Evolutionary conservation across 2,888 invertebrate genomes (phyloP).

Genomic region (Carcina quercana): DNA sequence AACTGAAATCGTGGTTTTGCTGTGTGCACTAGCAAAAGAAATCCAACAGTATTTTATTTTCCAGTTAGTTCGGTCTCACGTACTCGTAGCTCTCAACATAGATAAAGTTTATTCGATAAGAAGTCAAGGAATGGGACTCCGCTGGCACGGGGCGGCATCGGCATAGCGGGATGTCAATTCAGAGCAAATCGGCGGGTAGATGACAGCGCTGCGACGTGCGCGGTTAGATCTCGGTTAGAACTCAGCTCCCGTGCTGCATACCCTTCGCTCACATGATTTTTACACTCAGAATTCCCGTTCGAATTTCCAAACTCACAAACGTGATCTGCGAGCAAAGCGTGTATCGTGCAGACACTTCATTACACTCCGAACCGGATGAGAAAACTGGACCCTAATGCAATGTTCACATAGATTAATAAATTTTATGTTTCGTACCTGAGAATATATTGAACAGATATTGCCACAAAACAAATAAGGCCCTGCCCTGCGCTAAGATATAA

Average conservation of each 20-base stretch:
- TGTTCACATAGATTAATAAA: slow-evolving; percentile 5
- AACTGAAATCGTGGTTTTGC: too few relatives aligned
- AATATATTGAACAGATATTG: slow-evolving; percentile 9
- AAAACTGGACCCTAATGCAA: slow-evolving; percentile 25
- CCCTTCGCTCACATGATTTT: slow-evolving; percentile 43
- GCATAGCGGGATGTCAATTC: slow-evolving; percentile 47
- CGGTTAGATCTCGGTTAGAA: slow-evolving; percentile 10
- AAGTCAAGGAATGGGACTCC: slow-evolving; percentile 20
- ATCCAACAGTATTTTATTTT: too few relatives aligned
- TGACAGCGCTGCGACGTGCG: slow-evolving; percentile 40
- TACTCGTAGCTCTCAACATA: too few relatives aligned
- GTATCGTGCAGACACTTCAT: slow-evolving; percentile 40
- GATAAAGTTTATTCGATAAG: slow-evolving; percentile 33
- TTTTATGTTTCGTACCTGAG: slow-evolving; percentile 10
- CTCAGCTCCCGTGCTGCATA: slow-evolving; percentile 16
- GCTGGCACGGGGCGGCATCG: too few relatives aligned
- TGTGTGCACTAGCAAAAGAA: too few relatives aligned
- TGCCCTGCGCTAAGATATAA: slow-evolving; percentile 17
- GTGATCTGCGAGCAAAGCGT: slow-evolving; percentile 45
- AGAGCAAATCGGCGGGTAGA: slow-evolving; percentile 46
- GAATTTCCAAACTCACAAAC: slow-evolving; percentile 52
- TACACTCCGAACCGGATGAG: slow-evolving; percentile 29
- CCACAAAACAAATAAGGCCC: slow-evolving; percentile 21
- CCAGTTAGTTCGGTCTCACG: too few relatives aligned
- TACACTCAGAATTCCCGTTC: slow-evolving; percentile 56